Evolutionary conservation across 1,140 invertebrate genomes (phyloP).

Genomic region (Mylabris phalerata): DNA sequence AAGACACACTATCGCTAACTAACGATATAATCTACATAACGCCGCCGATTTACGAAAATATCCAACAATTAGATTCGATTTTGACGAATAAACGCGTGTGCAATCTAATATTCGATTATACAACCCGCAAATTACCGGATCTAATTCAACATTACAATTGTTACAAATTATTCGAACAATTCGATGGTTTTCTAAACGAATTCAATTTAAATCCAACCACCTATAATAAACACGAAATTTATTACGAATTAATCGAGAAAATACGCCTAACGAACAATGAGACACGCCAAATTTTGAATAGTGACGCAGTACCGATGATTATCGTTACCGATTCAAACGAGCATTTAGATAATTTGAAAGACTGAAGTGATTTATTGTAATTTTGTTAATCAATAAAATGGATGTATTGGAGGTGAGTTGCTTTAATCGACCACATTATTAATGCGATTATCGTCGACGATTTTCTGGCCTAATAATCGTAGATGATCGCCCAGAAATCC

Average conservation of each 20-base stretch:
- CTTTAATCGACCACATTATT: too few relatives aligned
- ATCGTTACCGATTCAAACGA: constrained; percentile 22
- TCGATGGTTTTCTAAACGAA: constrained; percentile 9
- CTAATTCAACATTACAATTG: constrained; percentile 9
- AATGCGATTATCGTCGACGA: too few relatives aligned
- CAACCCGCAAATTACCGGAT: constrained; percentile 18
- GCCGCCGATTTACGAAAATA: constrained; percentile 14
- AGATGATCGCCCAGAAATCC: too few relatives aligned
- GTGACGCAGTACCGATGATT: constrained; percentile 20
- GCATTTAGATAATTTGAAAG: not conserved
- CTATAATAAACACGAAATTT: constrained; percentile 4
- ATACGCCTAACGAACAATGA: constrained; percentile 16
- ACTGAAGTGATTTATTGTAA: too few relatives aligned
- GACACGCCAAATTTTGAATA: constrained; percentile 16
- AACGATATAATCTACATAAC: constrained; percentile 25
- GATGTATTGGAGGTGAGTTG: too few relatives aligned
- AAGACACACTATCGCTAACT: constrained; percentile 15
- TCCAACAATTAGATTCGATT: not conserved
- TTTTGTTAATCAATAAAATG: too few relatives aligned
- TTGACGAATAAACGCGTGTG: not conserved
- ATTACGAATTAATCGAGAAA: constrained; percentile 15
- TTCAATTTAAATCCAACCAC: not conserved
- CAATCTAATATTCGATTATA: constrained; percentile 11
- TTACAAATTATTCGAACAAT: constrained; percentile 21
- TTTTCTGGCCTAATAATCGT: too few relatives aligned